Percentiles rank a stretch among this genome's conserved stretches.
These are phyloP conservation scores for Tylochromis polylepis DNA, from an alignment of 2,113 vertebrate genomes.

Conservation along the genomic window DNA sequence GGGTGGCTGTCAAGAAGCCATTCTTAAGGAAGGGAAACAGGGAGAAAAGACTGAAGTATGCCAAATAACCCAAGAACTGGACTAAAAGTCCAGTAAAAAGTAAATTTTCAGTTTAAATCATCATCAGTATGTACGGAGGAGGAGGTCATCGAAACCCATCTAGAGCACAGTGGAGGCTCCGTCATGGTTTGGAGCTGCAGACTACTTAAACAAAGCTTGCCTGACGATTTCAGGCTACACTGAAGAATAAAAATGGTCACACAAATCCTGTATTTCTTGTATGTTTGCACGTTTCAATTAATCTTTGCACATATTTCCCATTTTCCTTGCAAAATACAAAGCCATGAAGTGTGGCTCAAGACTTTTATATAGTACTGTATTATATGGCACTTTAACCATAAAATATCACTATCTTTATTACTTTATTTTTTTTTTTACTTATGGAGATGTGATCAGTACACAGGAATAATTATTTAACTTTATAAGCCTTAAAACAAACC, in stretches of 20 bases:
- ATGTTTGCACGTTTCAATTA: not conserved
- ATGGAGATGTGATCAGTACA: not conserved
- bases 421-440: not conserved
- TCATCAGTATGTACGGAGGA: not conserved
- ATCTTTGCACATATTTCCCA: not conserved
- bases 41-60: not conserved
- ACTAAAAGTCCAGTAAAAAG: no score
- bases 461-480: not conserved
- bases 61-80: not conserved
- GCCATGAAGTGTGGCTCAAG: not conserved
- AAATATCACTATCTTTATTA: not conserved
- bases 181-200: not conserved
- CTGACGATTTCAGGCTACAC: not conserved
- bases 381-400: not conserved
- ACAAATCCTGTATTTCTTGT: not conserved
- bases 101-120: not conserved
- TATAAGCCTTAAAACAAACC: not conserved
- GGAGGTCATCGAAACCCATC: not conserved
- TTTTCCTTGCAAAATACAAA: not conserved
- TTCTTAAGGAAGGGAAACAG: not conserved
- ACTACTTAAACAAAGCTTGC: not conserved
- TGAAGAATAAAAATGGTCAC: not conserved
- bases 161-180: not conserved
- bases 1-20: not conserved
- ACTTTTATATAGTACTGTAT: not conserved